These are phyloP conservation scores for Pristiophorus japonicus DNA, from an alignment of 2,113 vertebrate species.

Conservation along the genomic window DNA sequence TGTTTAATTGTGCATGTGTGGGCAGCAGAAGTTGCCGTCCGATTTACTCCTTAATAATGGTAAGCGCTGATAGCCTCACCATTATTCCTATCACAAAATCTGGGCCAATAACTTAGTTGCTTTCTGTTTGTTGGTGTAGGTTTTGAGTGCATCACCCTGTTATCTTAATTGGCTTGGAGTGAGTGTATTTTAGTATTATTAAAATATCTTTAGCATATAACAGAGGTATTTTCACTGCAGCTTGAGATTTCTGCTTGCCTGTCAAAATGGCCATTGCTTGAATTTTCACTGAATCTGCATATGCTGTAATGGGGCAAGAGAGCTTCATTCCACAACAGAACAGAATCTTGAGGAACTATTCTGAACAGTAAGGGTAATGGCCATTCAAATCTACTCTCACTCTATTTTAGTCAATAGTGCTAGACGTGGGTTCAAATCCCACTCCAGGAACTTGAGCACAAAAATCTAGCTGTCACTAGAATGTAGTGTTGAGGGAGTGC, in stretches of 20 bases:
- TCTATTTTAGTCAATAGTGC: no score
- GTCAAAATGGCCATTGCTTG: not conserved
- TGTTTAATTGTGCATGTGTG: not conserved
- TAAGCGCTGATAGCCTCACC: not conserved
- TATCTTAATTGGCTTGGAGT: not conserved
- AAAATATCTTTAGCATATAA: not conserved
- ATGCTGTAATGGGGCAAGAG: not conserved
- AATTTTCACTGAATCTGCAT: not conserved
- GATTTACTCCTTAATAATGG: not conserved
- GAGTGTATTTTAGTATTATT: not conserved
- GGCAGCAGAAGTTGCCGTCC: not conserved
- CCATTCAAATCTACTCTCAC: not conserved
- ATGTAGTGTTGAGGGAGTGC: no score
- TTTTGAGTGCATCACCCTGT: not conserved
- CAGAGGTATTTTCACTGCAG: not conserved
- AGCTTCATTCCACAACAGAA: not conserved
- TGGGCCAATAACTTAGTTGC: not conserved
- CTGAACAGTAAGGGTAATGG: not conserved
- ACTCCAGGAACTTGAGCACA: no score
- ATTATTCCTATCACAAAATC: not conserved
- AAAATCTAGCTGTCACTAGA: no score
- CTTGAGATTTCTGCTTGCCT: not conserved
- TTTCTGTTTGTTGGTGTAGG: not conserved
- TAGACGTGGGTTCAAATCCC: no score
- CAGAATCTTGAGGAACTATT: not conserved